Conservation (phyloP, 2,797 vertebrate species). For the Sebastes hubbsi region DNA sequence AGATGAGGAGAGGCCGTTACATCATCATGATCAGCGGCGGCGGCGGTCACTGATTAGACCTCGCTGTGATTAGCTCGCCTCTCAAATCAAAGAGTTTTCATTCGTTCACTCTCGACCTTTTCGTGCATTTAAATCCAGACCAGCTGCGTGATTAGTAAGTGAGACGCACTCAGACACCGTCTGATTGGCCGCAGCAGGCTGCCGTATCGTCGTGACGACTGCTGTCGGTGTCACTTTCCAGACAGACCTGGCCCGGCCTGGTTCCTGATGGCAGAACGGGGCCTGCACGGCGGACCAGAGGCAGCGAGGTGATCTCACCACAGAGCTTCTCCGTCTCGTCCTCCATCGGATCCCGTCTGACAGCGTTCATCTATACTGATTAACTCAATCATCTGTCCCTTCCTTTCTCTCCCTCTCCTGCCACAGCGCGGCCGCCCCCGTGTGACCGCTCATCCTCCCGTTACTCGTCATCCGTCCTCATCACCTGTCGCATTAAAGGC, state of each 20-base stretch:
- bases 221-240: constrained; percentile 26
- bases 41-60: constrained; percentile 58
- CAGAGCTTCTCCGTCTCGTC: constrained; percentile 26
- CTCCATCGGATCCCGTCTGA: constrained; percentile 53
- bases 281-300: constrained; percentile 5
- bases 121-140: constrained; percentile 29
- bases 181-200: constrained; percentile 49
- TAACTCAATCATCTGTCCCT: constrained; percentile 55
- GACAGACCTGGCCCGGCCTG: constrained; percentile 21
- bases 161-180: constrained; percentile 29
- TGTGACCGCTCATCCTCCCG: constrained; percentile 24
- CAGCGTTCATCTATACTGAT: constrained; percentile 70
- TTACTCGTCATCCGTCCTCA: constrained; percentile 57
- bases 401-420: background rate
- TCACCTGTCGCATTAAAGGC: constrained; percentile 51
- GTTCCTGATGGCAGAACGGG: constrained; percentile 30
- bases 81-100: constrained; percentile 61
- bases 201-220: constrained; percentile 27
- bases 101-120: background rate
- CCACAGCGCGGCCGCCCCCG: background rate
- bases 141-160: constrained; percentile 51
- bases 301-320: background rate
- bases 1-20: background rate
- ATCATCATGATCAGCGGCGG: background rate
- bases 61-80: constrained; percentile 44